A percentile compares a stretch with the other conserved stretches of the same genome.
These are phyloP conservation scores for Scelioninae gen. 1 DNA, from an alignment of 2,888 invertebrate species.

Conservation along the genomic window DNA sequence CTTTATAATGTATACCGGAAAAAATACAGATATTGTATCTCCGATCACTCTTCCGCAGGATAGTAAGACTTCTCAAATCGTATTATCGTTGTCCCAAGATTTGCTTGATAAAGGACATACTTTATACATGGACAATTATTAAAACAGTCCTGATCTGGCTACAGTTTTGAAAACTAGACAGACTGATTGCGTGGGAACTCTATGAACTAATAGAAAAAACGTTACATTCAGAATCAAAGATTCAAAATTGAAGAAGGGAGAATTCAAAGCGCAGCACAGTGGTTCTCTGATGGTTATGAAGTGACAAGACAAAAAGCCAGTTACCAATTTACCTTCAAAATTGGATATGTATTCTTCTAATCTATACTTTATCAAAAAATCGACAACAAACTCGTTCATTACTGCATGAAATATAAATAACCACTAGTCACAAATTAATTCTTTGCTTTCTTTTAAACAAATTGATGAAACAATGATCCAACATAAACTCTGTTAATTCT, in stretches of 20 bases:
- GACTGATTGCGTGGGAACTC: conserved; percentile 43
- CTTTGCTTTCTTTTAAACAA: no score
- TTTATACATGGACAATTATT: conserved; percentile 47
- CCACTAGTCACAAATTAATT: no score
- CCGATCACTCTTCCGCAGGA: conserved; percentile 16
- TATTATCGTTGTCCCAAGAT: conserved; percentile 33
- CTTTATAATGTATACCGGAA: conserved; percentile 37
- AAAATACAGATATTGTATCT: conserved; percentile 35
- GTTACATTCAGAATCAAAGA: conserved; percentile 30
- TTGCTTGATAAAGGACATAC: conserved; percentile 51
- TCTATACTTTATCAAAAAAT: no score
- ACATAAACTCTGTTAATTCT: no score
- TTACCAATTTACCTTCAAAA: no score
- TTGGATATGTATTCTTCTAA: no score
- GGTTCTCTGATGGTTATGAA: conserved; percentile 39
- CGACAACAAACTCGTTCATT: no score
- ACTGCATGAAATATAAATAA: no score
- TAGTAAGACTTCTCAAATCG: conserved; percentile 35
- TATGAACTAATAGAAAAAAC: conserved; percentile 41
- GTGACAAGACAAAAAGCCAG: conserved; percentile 51
- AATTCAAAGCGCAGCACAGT: conserved; percentile 30
- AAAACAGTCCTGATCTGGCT: conserved; percentile 44
- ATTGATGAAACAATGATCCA: no score
- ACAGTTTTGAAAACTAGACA: conserved; percentile 34
- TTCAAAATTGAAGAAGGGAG: conserved; percentile 45